Base-by-base conservation (phyloP, 2,113 vertebrate species). In the Perca flavescens region DNA sequence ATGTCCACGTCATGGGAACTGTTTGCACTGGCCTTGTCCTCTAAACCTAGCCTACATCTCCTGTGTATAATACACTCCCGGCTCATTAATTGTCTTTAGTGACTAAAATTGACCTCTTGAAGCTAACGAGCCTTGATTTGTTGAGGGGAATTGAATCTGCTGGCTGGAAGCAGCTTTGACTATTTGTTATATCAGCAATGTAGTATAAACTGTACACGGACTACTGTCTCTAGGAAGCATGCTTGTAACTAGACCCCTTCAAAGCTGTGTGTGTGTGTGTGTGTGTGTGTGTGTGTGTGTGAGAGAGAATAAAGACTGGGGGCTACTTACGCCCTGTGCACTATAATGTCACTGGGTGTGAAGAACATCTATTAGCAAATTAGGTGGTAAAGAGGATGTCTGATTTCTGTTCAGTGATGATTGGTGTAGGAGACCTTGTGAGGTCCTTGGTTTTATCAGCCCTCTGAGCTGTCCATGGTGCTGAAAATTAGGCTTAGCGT, bases 311-410 rank as follows among this genome's bases (percentile, higher is more conserved):
- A 25, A 25, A 25, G 21, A 56, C 49, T 34, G 14, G 22, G 22
- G 16, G 19, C 40, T 14, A 15, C 50, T 69, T 54, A 13, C 43
- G 66, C n/a, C 47, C 14, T 40, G 28, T 31, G 15, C 67, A 40
- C 40, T n/a, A 25, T 58, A 40, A 67, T 79, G 63, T 22, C 31
- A 63, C 19, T 12, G 43, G 77, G 47, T 31, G 22, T 79, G 72
- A 77, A 79, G 21, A 67, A 69, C 73, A 53, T 52, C 78, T 80
- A 77, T 92, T 86, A 85, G 85, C 68, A 77, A 79, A 91, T 91
- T 60, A 85, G 60, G 75, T 64, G 73, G 76, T 79, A 56, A 63
- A 63, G 65, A 84, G 54, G 56, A 69, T 34, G 71, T 68, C 54
- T 83, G 77, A 82, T 82, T 65, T 74, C 77, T 77, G 85, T 13